Percentiles rank a stretch among this genome's conserved stretches.
Conservation (phyloP, 1,140 invertebrate species). For the Drosophila saltans region DNA sequence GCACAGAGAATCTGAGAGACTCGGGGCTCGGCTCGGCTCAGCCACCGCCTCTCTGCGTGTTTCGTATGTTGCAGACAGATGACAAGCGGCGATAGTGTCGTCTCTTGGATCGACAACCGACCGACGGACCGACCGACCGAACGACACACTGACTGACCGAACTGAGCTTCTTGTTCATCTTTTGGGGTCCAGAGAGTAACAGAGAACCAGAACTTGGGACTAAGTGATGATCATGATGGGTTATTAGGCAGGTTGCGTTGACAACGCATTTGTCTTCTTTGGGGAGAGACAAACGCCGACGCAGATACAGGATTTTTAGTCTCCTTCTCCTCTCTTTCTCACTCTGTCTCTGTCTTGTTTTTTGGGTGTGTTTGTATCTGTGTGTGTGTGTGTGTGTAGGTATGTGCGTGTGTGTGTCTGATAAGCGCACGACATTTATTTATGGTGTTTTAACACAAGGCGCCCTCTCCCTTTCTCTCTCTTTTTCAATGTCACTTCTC, state of each 20-base stretch:
- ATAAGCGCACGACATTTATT: conserved; percentile 80
- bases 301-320: conserved; percentile 66
- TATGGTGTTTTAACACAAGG: conserved; percentile 80
- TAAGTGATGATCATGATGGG: conserved; percentile 82
- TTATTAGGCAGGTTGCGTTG: conserved; percentile 82
- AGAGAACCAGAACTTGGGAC: conserved; percentile 24
- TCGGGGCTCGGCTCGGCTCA: not conserved
- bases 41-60: conserved; percentile 17
- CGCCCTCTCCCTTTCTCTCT: conserved; percentile 32
- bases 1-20: not conserved
- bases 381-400: conserved; percentile 30
- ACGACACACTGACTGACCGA: not conserved
- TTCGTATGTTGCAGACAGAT: conserved; percentile 77
- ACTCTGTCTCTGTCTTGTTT: not conserved
- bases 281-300: conserved; percentile 31
- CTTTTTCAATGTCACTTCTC: conserved; percentile 1
- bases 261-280: conserved; percentile 79
- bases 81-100: conserved; percentile 77
- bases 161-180: conserved; percentile 22
- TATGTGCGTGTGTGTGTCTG: conserved; percentile 27
- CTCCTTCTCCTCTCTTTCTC: conserved; percentile 14
- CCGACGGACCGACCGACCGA: not conserved
- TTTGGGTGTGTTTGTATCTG: conserved; percentile 22
- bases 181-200: not conserved
- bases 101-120: conserved; percentile 12